Evolutionary conservation across 2,797 vertebrate species (phyloP), one percentile per base, ranked within the genome.

Genomic region (Sciurus carolinensis): DNA sequence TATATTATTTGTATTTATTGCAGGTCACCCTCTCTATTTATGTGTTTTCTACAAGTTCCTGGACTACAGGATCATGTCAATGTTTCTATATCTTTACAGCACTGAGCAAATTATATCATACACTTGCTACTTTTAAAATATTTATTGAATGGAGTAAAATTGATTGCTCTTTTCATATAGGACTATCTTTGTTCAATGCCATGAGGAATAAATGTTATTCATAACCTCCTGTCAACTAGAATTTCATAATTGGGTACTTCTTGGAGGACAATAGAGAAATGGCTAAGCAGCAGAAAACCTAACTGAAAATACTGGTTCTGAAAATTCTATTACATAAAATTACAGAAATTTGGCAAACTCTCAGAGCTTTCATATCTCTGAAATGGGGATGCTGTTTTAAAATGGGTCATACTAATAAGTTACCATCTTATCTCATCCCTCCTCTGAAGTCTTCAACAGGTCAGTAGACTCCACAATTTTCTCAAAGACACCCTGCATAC

Each of bases 391-490:
- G 7, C 42, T 39, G 26, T 87, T 93, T 88, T 81, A 36, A 85
- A 69, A 69, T 50, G 18, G 3, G 1, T 42, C 72, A 67, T 12
- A 66, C 2, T 81, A 22, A 66, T 14, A 71, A 11, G 7, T 8
- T 14, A 4, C 28, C 15, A 30, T 20, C 13, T 47, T 66, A 42
- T 28, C 1, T 71, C 36, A 59, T 44, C 18, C 26, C 62, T 79
- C 7, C 11, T 66, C 33, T 82, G 14, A 88, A 3, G 9, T 82
- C 12, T 30, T 22, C 1, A 39, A 17, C 50, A 39, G 26, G 75
- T 12, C 10, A 66, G 2, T 3, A 22, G 6, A n/a, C 24, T 57
- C 76, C 15, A 30, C 0, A 18, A 0, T 30, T 11, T 14, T 36
- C 6, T 94, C 13, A 9, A 44, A 67, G 64, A 86, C 33, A 28